phyloP scores from a whole-genome alignment of 2,888 invertebrate genomes.

The Acronicta psi region DNA sequence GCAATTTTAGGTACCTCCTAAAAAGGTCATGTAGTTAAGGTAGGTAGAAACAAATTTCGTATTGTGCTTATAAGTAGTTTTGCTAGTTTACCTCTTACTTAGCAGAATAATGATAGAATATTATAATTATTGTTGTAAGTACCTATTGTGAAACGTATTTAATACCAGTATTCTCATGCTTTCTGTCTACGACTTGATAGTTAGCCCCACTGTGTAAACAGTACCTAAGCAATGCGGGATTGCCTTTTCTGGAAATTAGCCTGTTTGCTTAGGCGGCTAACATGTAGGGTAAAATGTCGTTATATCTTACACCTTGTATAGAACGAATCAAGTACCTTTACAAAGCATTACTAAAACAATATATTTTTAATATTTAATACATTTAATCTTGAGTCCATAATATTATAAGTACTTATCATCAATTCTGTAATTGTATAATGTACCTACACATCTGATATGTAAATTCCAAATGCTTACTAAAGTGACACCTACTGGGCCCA shows the following conservation, averaged over 20 bases:
- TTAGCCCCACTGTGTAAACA: too few species aligned
- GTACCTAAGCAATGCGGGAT: neutral
- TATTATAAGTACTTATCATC: neutral
- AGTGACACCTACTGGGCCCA: too few species aligned
- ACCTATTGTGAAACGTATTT: constrained; percentile 8
- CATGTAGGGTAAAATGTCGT: constrained; percentile 10
- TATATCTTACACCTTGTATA: constrained; percentile 9
- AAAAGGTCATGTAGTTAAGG: constrained; percentile 17
- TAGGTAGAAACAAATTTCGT: constrained; percentile 56
- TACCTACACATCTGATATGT: too few species aligned
- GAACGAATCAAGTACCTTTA: constrained; percentile 35
- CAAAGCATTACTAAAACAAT: constrained; percentile 23
- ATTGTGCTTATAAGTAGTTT: constrained; percentile 54
- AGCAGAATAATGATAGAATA: constrained; percentile 15
- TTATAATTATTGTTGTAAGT: constrained; percentile 1
- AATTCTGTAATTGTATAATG: too few species aligned
- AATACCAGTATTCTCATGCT: too few species aligned
- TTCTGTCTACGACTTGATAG: too few species aligned
- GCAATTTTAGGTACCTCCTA: constrained; percentile 25
- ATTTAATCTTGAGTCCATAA: constrained; percentile 33
- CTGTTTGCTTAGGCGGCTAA: neutral
- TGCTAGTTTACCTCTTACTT: constrained; percentile 50
- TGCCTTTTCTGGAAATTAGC: too few species aligned
- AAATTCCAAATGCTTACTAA: too few species aligned
- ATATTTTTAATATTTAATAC: constrained; percentile 20